phyloP scores from a whole-genome alignment of 1,140 invertebrate genomes.

The Lordiphosa stackelbergi region DNA sequence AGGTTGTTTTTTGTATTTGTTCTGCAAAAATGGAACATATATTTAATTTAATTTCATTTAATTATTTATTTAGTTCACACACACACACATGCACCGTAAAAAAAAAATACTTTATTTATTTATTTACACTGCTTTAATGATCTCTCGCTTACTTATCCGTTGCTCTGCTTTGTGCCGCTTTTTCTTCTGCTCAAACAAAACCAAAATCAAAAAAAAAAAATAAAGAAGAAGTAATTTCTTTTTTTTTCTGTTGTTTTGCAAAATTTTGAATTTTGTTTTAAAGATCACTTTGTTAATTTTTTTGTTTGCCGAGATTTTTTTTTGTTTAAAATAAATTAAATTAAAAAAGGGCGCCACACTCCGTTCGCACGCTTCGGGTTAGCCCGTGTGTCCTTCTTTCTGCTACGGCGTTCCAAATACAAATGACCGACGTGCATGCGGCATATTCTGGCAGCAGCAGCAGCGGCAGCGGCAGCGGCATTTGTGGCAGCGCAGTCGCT shows the following conservation, averaged over 20 bases:
- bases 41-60: constrained; percentile 15
- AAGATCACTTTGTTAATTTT: constrained; percentile 13
- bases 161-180: constrained; percentile 40
- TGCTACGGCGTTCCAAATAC: constrained; percentile 75
- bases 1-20: constrained; percentile 25
- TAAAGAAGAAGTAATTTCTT: constrained; percentile 34
- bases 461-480: too few relatives aligned
- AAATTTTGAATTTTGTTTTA: constrained; percentile 5
- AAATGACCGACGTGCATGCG: constrained; percentile 68
- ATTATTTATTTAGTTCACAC: too few relatives aligned
- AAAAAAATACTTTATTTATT: constrained; percentile 16
- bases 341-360: constrained; percentile 70
- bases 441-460: constrained; percentile 47
- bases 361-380: constrained; percentile 63
- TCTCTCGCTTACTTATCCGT: constrained; percentile 59
- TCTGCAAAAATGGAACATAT: constrained; percentile 5
- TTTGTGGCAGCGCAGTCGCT: constrained; percentile 20
- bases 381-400: constrained; percentile 71
- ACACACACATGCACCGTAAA: constrained; percentile 7
- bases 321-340: constrained; percentile 63
- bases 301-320: constrained; percentile 26
- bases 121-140: constrained; percentile 1
- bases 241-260: constrained; percentile 13
- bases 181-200: constrained; percentile 34
- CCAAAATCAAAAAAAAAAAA: constrained; percentile 53